Base-by-base conservation (phyloP, 2,797 vertebrate species). In the Halcyon smyrnensis region DNA sequence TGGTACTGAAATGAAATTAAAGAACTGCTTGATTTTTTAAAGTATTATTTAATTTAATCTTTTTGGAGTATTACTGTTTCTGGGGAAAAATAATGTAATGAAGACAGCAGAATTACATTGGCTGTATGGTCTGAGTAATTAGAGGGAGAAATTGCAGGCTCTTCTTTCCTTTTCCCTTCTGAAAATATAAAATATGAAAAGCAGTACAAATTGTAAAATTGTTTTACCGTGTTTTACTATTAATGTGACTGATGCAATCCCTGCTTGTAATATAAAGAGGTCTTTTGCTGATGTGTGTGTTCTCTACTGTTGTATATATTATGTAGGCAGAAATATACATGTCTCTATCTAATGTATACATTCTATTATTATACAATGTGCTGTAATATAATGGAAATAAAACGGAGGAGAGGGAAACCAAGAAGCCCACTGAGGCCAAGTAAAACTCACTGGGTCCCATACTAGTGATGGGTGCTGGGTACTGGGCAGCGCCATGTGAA, bases 1-100 rank as follows among this genome's bases (percentile, higher is more conserved):
- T 93, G 92, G 70, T 89, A 94, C 64, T 96, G 89, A 97, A 97
- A 88, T 96, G 77, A 97, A 97, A 96, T 98, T 96, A 95, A 97
- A 97, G 90, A 90, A 69, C 84, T 34, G 77, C 90, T 96, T 95
- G 54, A 39, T 95, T 63, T 91, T 95, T 60, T 9, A 3, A 87
- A 95, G 63, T 82, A 77, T 92, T 89, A 62, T 91, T 97, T 97
- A 97, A 96, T 95, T 95, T 95, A 96, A 95, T 97, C 71, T 95
- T 97, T 97, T 96, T 93, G 39, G 89, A 95, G 60, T 89, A 93
- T 92, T 96, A 70, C 76, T 85, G 48, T 95, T 96, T 93, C 67
- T 94, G 53, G 43, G 75, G 90, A 87, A 87, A 96, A 97, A 95
- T 94, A 96, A 96, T 92, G 81, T 92, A 96, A 97, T 94, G 95